A percentile compares a stretch with the other conserved stretches of the same genome.
Evolutionary conservation across 2,888 invertebrate species (phyloP).

Genomic region (Bugula neritina): DNA sequence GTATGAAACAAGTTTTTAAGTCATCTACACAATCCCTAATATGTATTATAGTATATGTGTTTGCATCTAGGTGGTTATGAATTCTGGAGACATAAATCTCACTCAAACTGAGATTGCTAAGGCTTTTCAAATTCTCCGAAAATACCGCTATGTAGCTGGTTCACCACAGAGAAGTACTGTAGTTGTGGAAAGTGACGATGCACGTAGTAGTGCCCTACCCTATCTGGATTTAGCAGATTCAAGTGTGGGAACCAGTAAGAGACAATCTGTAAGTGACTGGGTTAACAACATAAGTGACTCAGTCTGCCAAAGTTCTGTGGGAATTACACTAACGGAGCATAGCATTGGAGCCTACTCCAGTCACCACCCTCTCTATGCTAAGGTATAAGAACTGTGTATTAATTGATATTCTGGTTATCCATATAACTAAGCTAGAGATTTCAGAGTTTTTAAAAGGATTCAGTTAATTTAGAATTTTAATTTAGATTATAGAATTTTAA

Average conservation of each 20-base stretch:
- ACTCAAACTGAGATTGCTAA: slow-evolving; percentile 16
- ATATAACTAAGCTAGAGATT: too few species aligned
- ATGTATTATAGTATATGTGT: too few species aligned
- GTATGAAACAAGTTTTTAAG: too few species aligned
- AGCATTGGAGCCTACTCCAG: neutral
- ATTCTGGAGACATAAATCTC: slow-evolving; percentile 15
- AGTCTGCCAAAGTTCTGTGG: neutral
- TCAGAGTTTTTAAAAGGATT: too few species aligned
- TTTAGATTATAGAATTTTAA: too few species aligned
- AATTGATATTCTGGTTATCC: too few species aligned
- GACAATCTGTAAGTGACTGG: neutral
- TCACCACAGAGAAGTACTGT: neutral
- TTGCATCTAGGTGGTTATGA: neutral
- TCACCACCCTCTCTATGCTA: neutral
- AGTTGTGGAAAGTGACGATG: neutral
- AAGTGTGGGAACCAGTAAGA: neutral
- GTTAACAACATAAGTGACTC: neutral
- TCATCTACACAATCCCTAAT: too few species aligned
- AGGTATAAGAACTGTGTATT: too few species aligned
- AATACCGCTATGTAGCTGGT: neutral
- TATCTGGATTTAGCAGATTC: slow-evolving; percentile 21
- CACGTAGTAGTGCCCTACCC: neutral
- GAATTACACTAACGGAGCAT: neutral
- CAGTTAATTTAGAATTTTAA: too few species aligned
- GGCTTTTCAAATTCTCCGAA: slow-evolving; percentile 16